Base-by-base conservation (phyloP, 2,113 vertebrate species). In the Neotoma lepida region DNA sequence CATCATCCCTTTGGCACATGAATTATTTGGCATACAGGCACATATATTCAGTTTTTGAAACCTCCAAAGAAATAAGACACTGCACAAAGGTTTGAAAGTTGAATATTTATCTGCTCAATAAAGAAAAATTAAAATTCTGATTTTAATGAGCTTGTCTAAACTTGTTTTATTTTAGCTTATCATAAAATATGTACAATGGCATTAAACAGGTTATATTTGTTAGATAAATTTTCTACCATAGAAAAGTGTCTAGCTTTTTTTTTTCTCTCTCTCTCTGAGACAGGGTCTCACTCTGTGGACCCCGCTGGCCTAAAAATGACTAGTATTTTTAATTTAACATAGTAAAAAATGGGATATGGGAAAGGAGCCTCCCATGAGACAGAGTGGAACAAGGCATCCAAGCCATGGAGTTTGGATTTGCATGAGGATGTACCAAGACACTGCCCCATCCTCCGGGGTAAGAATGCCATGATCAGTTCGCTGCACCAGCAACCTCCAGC, bases 51-150 rank as follows among this genome's bases (percentile, higher is more conserved):
- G 93, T 93, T 94, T 84, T 49, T 70, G 64, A 74, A 87, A 81
- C 85, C 71, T 54, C 89, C 58, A 94, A 71, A 93, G 84, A 94
- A 96, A 93, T 44, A 81, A 78, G 63, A 77, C 17, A 64, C 86
- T 46, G 66, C 2, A 86, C 64, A 73, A 87, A 96, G 68, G 90
- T 81, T 44, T 94, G 86, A 95, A 94, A 95, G 71, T 46, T 51
- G 58, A 95, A 90, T 12, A 71, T 33, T 77, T 39, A 54, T 28
- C 88, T 46, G 30, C 70, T 81, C 28, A 84, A 30, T 74, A 26
- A 88, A 94, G 63, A 95, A 78, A 92, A 76, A 95, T 70, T 80
- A 94, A 78, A 89, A 4, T 74, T 78, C 95, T 95, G 89, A 92
- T 71, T 87, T 96, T 95, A 70, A 91, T 91, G 12, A 51, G 14